Evolutionary conservation across 2,797 vertebrate species (phyloP).

Genomic region (Phyllotis vaccarum): DNA sequence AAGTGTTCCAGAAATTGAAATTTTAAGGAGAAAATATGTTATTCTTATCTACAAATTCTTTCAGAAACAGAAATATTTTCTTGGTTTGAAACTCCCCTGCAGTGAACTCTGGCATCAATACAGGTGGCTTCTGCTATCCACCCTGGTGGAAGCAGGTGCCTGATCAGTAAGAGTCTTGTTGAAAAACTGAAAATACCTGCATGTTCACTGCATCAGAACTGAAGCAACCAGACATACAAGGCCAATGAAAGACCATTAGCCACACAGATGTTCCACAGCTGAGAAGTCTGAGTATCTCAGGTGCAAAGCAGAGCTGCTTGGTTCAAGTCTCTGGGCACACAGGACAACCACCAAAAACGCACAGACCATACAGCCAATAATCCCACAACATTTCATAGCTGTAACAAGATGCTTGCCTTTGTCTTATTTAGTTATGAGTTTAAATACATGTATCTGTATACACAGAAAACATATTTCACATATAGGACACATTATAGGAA

Average conservation of each 20-base stretch:
- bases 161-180: constrained; percentile 30
- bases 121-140: constrained; percentile 43
- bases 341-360: neutral
- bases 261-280: constrained; percentile 11
- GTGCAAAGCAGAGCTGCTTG: neutral
- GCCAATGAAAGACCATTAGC: constrained; percentile 40
- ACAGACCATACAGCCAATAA: neutral
- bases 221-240: neutral
- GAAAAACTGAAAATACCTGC: constrained; percentile 63
- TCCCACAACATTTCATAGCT: neutral
- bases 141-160: constrained; percentile 47
- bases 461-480: neutral
- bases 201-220: constrained; percentile 21
- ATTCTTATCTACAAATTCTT: constrained; percentile 36
- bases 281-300: constrained; percentile 11
- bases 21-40: constrained; percentile 61
- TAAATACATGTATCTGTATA: neutral
- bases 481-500: neutral
- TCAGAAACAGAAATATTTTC: constrained; percentile 66
- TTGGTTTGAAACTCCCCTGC: constrained; percentile 48
- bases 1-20: constrained; percentile 51
- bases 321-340: neutral
- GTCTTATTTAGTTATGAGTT: neutral
- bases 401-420: neutral
- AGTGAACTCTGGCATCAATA: constrained; percentile 60